Evolutionary conservation across 2,113 vertebrate species (phyloP), one percentile per base, ranked within the genome.

Genomic region (Pholis gunnellus): DNA sequence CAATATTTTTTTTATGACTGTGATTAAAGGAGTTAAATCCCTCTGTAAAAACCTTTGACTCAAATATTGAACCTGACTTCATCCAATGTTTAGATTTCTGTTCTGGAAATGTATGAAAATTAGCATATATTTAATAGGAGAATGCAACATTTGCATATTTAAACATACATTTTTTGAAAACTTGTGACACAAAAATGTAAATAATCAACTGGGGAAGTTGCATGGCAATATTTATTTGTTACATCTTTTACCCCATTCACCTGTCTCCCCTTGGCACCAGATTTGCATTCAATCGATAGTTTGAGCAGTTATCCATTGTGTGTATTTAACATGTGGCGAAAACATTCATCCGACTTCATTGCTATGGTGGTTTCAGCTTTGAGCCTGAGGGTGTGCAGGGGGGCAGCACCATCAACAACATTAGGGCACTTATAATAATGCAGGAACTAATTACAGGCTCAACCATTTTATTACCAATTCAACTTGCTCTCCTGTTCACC

Each of bases 391-490:
- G 48, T 57, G 54, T 60, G 59, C 68, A 54, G 48, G 46, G 63
- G 70, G 44, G 67, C 78, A 60, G 72, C 75, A 87, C 40, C 77
- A 91, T 88, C 85, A 91, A 85, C 46, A 91, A 82, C 54, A 89
- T 65, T 25, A 75, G 77, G 25, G 69, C 0, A 70, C 15, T 6
- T 68, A 57, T 71, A 90, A 88, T 70, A 66, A 92, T 88, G 82
- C 60, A 91, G 72, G 88, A 88, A 82, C 82, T 64, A 87, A 91
- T 91, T 87, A 88, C 66, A 86, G 66, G 52, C 86, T 74, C 67
- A 65, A 63, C 20, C 63, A 82, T 85, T 82, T 94, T 91, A 90
- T 88, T 89, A 89, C 77, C 85, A 76, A 88, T 81, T 50, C 79
- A 83, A 82, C 40, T 82, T 84, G 74, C 18, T 69, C 78, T 85